Evolutionary conservation across 2,797 vertebrate genomes (phyloP).

Genomic region (Gallinago nigripennis): DNA sequence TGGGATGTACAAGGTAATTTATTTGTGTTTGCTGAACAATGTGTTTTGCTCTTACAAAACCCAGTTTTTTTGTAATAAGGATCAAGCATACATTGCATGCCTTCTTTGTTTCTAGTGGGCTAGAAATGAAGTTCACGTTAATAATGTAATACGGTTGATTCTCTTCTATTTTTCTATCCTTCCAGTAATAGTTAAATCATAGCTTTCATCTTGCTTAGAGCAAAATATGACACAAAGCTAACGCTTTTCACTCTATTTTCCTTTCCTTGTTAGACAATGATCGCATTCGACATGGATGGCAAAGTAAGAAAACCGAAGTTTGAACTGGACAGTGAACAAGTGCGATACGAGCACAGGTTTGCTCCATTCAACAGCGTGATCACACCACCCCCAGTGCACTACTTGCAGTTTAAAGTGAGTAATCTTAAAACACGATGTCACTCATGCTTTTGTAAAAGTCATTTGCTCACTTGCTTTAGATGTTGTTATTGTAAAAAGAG

Average conservation of each 20-base stretch:
- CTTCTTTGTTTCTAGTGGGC: neutral
- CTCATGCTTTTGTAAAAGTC: neutral
- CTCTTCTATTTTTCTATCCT: neutral
- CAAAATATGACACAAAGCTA: neutral
- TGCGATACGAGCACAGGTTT: constrained; percentile 97
- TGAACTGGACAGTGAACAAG: constrained; percentile 97
- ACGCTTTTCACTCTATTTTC: neutral
- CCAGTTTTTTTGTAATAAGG: neutral
- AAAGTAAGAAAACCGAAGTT: constrained; percentile 98
- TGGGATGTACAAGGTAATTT: constrained; percentile 96
- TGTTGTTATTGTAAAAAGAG: neutral
- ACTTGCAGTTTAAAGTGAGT: constrained; percentile 96
- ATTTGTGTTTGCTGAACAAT: neutral
- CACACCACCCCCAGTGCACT: constrained; percentile 96
- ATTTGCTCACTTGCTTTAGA: neutral
- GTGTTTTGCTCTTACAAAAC: neutral
- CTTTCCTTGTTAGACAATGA: constrained; percentile 88
- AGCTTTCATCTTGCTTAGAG: neutral
- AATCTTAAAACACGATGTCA: neutral
- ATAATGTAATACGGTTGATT: neutral
- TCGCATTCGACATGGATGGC: constrained; percentile 97
- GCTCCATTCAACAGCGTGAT: constrained; percentile 98
- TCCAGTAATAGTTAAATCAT: neutral
- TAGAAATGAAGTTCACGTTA: neutral
- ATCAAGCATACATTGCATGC: neutral